Conservation (phyloP, 2,797 vertebrate genomes). For the Halcyon badia region DNA sequence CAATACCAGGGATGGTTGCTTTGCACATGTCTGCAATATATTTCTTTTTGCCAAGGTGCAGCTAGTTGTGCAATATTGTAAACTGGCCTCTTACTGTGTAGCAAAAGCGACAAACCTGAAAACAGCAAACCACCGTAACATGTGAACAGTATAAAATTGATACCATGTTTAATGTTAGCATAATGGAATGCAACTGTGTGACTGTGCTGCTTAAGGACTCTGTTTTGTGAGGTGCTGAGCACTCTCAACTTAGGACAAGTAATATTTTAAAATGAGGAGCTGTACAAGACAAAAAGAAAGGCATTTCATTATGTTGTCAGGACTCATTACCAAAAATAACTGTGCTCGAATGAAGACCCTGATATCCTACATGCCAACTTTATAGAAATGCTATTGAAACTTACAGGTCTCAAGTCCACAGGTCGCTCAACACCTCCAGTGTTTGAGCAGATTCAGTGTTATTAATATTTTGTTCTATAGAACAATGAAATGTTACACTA, state of each 20-base stretch:
- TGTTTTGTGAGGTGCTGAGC: constrained; percentile 2
- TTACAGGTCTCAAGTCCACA: neutral
- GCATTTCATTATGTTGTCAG: neutral
- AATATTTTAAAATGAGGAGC: neutral
- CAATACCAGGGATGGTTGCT: neutral
- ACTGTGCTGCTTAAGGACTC: neutral
- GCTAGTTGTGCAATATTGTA: neutral
- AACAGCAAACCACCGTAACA: neutral
- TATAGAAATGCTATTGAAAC: neutral
- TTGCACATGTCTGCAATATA: neutral
- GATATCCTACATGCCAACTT: neutral
- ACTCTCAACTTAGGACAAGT: neutral
- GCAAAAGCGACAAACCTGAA: neutral
- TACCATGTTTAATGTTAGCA: neutral
- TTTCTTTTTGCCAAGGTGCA: neutral
- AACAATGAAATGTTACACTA: neutral
- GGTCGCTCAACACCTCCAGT: neutral
- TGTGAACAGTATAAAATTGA: neutral
- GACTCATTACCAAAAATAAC: neutral
- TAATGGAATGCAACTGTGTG: constrained; percentile 19
- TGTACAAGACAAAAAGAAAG: neutral
- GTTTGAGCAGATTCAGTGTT: neutral
- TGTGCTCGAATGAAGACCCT: neutral
- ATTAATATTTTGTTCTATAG: neutral
- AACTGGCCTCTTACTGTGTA: neutral